Conservation (phyloP, 2,113 vertebrate species). For the Dasyurus viverrinus region DNA sequence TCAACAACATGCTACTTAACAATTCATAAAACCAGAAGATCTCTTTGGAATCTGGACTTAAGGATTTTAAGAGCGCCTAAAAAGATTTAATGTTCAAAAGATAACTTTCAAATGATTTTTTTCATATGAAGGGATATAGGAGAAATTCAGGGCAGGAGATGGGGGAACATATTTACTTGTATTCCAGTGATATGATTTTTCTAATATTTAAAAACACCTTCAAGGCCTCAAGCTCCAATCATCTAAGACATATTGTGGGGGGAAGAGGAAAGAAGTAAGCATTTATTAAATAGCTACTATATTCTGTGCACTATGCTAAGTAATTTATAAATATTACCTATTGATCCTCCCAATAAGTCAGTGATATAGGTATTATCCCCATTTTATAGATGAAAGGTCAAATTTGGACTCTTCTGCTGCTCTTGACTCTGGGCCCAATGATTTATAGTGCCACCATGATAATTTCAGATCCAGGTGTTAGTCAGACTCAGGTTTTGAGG, state of each 20-base stretch:
- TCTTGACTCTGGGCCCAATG: neutral
- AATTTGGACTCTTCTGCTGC: neutral
- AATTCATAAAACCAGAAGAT: neutral
- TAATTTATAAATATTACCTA: neutral
- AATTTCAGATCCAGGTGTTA: neutral
- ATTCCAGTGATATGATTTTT: slow-evolving; percentile 2
- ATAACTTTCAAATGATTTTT: slow-evolving; percentile 15
- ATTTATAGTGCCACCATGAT: neutral
- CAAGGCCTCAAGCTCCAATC: neutral
- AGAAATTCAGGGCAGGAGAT: neutral
- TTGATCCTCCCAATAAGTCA: neutral
- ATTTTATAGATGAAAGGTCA: neutral
- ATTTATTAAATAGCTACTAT: neutral
- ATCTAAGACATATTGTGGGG: neutral
- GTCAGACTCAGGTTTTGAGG: neutral
- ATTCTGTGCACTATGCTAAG: neutral
- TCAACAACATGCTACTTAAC: neutral
- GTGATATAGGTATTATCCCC: neutral
- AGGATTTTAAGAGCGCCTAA: slow-evolving; percentile 1
- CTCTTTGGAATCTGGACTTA: neutral
- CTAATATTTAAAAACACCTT: neutral
- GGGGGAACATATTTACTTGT: neutral
- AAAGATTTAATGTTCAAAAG: slow-evolving; percentile 8
- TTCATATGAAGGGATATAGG: neutral
- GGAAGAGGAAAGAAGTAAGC: neutral